Conservation (phyloP, 2,797 vertebrate species). For the Helostoma temminkii region DNA sequence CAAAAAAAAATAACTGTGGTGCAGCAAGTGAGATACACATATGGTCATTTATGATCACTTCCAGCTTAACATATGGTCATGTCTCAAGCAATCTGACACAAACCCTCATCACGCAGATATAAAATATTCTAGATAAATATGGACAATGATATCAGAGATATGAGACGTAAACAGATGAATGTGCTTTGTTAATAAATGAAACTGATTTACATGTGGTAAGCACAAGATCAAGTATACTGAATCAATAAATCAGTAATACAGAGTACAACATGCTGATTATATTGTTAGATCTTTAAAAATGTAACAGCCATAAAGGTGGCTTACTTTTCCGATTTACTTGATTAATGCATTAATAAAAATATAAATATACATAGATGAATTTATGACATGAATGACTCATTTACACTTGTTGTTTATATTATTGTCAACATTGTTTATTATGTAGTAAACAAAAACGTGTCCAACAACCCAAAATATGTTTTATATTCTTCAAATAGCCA, state of each 20-base stretch:
- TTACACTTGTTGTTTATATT: no score
- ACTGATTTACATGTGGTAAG: slow-evolving; percentile 45
- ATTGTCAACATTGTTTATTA: no score
- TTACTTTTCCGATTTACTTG: no score
- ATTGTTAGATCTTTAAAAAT: neutral
- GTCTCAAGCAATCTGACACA: slow-evolving; percentile 26
- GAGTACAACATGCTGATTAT: neutral
- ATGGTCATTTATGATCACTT: slow-evolving; percentile 43
- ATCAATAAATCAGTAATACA: neutral
- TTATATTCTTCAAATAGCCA: no score
- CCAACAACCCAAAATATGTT: no score
- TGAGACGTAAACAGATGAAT: slow-evolving; percentile 38
- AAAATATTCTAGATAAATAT: slow-evolving; percentile 55
- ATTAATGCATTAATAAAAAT: no score
- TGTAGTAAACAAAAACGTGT: no score
- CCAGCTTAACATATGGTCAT: slow-evolving; percentile 35
- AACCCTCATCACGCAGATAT: slow-evolving; percentile 49
- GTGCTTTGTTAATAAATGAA: slow-evolving; percentile 39
- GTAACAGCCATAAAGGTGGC: neutral
- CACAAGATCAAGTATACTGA: slow-evolving; percentile 6
- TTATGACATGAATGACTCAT: no score
- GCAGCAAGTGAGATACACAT: slow-evolving; percentile 1
- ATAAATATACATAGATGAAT: no score
- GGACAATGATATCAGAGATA: slow-evolving; percentile 42
- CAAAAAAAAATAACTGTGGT: neutral